These are phyloP conservation scores for Nothoprocta pentlandii DNA, from an alignment of 2,113 vertebrate genomes.

Conservation along the genomic window DNA sequence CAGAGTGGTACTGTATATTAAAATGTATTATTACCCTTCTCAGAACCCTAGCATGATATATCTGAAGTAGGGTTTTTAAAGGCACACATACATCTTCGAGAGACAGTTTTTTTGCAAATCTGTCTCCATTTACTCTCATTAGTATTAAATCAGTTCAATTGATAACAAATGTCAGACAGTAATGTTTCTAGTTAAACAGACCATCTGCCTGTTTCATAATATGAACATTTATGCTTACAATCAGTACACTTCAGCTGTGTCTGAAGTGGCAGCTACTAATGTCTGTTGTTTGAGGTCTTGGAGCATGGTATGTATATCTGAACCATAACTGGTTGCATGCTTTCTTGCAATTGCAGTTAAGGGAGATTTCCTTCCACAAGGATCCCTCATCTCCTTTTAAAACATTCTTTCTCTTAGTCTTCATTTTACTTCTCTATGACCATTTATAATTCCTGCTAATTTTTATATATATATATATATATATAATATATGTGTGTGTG, in stretches of 20 bases:
- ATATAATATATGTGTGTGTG: no score
- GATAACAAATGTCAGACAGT: conserved; percentile 79
- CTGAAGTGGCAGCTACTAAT: conserved; percentile 55
- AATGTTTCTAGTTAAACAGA: conserved; percentile 74
- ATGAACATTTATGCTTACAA: conserved; percentile 59
- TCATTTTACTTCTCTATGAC: neutral
- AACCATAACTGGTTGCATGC: conserved; percentile 17
- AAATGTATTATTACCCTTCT: conserved; percentile 15
- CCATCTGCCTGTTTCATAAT: conserved; percentile 76
- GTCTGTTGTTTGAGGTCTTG: conserved; percentile 32
- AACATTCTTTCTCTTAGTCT: neutral
- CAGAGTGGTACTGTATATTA: neutral
- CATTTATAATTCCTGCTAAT: neutral
- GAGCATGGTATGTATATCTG: conserved; percentile 6
- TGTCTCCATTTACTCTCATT: conserved; percentile 71
- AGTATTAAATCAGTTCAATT: conserved; percentile 68
- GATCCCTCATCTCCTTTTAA: neutral
- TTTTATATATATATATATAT: neutral
- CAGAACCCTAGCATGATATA: neutral
- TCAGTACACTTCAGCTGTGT: conserved; percentile 27
- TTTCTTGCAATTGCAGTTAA: conserved; percentile 5
- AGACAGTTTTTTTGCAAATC: conserved; percentile 65
- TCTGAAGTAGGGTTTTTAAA: conserved; percentile 48
- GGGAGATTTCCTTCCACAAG: neutral
- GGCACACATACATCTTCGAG: conserved; percentile 28